Evolutionary conservation across 2,113 vertebrate genomes (phyloP).

Genomic region (Ailurus styani): DNA sequence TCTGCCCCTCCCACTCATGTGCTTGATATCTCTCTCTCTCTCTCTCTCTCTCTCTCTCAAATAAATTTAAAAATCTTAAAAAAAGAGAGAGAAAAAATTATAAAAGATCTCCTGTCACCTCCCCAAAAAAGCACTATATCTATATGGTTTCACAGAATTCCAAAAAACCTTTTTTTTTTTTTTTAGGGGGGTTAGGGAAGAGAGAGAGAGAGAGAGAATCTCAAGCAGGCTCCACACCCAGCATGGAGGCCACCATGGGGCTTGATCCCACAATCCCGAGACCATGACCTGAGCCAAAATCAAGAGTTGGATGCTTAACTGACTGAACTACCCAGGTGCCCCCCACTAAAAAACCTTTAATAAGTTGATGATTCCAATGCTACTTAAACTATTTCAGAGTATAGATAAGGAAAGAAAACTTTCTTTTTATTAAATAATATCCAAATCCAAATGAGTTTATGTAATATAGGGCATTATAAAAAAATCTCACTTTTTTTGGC

Average conservation of each 20-base stretch:
- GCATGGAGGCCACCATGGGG: background rate
- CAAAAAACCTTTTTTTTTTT: background rate
- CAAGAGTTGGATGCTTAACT: background rate
- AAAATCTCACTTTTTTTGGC: background rate
- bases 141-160: background rate
- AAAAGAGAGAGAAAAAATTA: background rate
- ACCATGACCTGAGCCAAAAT: background rate
- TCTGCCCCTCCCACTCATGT: too few relatives aligned
- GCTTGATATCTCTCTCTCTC: background rate
- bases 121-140: background rate
- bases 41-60: background rate
- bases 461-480: background rate
- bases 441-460: background rate
- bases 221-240: background rate
- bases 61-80: background rate
- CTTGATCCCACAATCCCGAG: background rate
- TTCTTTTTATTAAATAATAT: background rate
- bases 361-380: background rate
- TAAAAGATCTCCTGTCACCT: background rate
- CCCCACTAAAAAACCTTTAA: background rate
- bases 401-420: background rate
- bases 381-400: background rate
- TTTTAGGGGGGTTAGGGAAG: background rate
- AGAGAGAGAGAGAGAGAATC: background rate
- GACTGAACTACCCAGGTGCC: background rate